Evolutionary conservation across 2,888 invertebrate species (phyloP).

Genomic region (Metacarcinus magister): DNA sequence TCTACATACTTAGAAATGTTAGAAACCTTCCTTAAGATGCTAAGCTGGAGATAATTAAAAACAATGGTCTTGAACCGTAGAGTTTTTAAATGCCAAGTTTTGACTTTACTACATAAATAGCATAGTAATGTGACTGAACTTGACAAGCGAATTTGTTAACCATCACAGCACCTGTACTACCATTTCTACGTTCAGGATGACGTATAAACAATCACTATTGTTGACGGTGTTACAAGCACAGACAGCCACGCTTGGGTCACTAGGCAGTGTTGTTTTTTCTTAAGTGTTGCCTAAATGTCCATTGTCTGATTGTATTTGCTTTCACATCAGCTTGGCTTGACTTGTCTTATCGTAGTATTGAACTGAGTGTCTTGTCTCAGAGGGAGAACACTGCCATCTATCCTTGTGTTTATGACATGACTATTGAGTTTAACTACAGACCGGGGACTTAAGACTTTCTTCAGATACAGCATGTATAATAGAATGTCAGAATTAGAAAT

Average conservation of each 20-base stretch:
- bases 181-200: not conserved
- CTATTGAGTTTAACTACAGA: not conserved
- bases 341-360: not conserved
- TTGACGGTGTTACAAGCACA: too few relatives aligned
- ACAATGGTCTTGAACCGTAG: not conserved
- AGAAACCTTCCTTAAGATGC: not conserved
- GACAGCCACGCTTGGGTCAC: too few relatives aligned
- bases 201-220: too few relatives aligned
- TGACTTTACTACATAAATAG: not conserved
- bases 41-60: not conserved
- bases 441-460: not conserved
- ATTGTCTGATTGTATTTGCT: not conserved
- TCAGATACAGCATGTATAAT: not conserved
- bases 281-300: too few relatives aligned
- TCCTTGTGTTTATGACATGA: too few relatives aligned
- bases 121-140: not conserved
- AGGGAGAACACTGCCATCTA: not conserved
- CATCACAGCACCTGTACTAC: too few relatives aligned
- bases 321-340: not conserved
- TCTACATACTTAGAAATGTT: not conserved
- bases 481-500: not conserved
- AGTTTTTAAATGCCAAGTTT: not conserved
- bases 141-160: not conserved
- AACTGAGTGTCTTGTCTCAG: not conserved
- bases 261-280: too few relatives aligned